Conservation (phyloP, 2,888 invertebrate species). For the Melanotus villosus region DNA sequence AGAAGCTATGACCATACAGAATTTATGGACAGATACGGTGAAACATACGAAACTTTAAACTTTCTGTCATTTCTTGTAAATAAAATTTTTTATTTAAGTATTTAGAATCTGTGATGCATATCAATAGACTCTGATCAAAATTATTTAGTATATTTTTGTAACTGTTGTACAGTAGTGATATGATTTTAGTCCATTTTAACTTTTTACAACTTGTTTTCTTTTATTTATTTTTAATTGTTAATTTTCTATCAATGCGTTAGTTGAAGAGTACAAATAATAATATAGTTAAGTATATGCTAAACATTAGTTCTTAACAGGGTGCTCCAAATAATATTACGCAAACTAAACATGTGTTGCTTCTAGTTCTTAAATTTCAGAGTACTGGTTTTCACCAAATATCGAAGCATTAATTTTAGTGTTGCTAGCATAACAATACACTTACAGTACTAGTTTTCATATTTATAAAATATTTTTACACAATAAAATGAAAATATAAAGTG, state of each 20-base stretch:
- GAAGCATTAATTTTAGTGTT: no score
- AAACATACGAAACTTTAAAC: slow-evolving; percentile 89
- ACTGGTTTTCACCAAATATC: neutral
- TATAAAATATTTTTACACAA: no score
- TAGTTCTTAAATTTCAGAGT: neutral
- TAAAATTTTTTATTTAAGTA: slow-evolving; percentile 56
- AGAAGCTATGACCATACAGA: slow-evolving; percentile 95
- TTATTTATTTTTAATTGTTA: slow-evolving; percentile 39
- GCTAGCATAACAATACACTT: no score
- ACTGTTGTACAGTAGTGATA: slow-evolving; percentile 45
- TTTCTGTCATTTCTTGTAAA: slow-evolving; percentile 34
- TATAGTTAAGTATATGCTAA: slow-evolving; percentile 15
- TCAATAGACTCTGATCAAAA: slow-evolving; percentile 57
- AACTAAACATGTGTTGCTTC: neutral
- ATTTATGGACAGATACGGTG: slow-evolving; percentile 93
- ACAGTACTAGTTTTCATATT: no score
- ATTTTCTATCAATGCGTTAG: slow-evolving; percentile 15
- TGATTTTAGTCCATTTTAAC: slow-evolving; percentile 33
- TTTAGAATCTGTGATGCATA: slow-evolving; percentile 68
- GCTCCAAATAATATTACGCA: slow-evolving; percentile 17
- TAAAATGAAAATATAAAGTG: no score
- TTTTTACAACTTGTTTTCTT: slow-evolving; percentile 33
- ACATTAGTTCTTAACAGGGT: slow-evolving; percentile 3
- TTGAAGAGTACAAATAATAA: slow-evolving; percentile 37
- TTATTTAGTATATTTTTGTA: slow-evolving; percentile 47